phyloP scores from a whole-genome alignment of 2,888 invertebrate species.

The Napeogenes sylphis region DNA sequence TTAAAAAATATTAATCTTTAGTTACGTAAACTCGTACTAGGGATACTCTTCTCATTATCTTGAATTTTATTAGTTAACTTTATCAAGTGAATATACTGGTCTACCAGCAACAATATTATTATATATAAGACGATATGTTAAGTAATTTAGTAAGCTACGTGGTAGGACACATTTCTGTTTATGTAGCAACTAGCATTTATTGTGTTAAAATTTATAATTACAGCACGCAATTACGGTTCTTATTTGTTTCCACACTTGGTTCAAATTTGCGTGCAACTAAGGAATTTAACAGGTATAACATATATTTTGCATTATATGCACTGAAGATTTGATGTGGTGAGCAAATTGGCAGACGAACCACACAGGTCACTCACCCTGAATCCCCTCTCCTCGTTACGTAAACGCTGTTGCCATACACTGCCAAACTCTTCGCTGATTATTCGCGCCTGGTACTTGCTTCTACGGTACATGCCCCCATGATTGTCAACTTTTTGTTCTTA shows the following conservation, averaged over 20 bases:
- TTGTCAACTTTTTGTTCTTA: too few relatives aligned
- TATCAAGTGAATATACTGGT: too few relatives aligned
- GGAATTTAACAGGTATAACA: constrained; percentile 16
- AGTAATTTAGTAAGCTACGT: constrained; percentile 27
- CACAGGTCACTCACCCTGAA: constrained; percentile 67
- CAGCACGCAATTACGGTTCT: constrained; percentile 3
- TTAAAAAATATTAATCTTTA: too few relatives aligned
- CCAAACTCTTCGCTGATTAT: constrained; percentile 60
- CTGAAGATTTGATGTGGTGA: constrained; percentile 68
- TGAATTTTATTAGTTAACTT: too few relatives aligned
- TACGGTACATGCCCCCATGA: constrained; percentile 33
- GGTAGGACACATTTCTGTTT: constrained; percentile 36
- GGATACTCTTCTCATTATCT: too few relatives aligned
- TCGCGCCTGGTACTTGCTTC: constrained; percentile 50
- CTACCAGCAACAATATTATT: too few relatives aligned
- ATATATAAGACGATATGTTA: not conserved
- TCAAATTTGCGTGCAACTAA: constrained; percentile 13
- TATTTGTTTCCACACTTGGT: not conserved
- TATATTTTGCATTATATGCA: constrained; percentile 49
- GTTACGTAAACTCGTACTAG: too few relatives aligned
- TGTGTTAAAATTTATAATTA: constrained; percentile 11
- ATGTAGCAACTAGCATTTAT: constrained; percentile 16
- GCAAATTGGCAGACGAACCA: constrained; percentile 73
- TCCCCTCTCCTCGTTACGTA: constrained; percentile 56
- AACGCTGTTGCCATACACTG: constrained; percentile 69